These are phyloP conservation scores for Canis aureus DNA, from an alignment of 2,113 vertebrate species.

Conservation along the genomic window DNA sequence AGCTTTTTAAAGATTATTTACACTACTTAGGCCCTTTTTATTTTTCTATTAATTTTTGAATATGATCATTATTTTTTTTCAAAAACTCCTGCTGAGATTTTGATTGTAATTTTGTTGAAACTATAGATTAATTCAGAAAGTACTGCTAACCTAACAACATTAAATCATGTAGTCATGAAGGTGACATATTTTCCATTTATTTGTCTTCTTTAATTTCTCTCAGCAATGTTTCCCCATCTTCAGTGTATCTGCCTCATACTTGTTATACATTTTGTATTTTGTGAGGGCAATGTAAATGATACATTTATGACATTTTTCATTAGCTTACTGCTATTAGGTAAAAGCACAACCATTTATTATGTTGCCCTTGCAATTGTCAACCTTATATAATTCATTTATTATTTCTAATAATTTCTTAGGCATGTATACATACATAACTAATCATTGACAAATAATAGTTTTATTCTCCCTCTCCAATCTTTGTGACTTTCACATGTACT, in stretches of 20 bases:
- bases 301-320: background rate
- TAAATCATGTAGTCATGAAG: background rate
- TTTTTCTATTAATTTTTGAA: constrained; percentile 22
- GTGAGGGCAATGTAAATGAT: background rate
- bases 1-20: background rate
- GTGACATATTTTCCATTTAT: background rate
- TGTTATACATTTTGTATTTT: background rate
- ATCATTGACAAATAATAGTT: background rate
- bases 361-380: background rate
- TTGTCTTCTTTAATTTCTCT: background rate
- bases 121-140: background rate
- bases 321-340: background rate
- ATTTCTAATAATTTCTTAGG: background rate
- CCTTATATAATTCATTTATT: background rate
- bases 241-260: background rate
- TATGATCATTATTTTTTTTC: background rate
- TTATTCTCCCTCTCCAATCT: background rate
- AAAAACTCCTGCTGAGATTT: background rate
- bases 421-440: background rate
- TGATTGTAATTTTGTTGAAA: background rate
- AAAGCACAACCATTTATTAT: background rate
- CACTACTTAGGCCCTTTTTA: background rate
- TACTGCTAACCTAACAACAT: background rate
- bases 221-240: background rate
- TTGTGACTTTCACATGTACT: background rate